Evolutionary conservation across 2,888 invertebrate genomes (phyloP), one percentile per base, ranked within the genome.

Genomic region (Drosophila dives): DNA sequence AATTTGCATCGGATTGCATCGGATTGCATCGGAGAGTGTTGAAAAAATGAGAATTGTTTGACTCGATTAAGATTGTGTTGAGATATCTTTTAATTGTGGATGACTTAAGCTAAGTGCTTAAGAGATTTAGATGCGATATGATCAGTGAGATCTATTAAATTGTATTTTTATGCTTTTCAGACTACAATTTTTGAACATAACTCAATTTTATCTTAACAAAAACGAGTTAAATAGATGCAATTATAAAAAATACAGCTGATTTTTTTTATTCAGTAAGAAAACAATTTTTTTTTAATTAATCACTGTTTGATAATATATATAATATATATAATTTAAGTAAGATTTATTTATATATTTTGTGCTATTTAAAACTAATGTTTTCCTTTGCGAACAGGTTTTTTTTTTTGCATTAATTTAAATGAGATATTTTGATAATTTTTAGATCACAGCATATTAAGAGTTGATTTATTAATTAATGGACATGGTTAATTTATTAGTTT

Each of bases 81-180:
- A 68, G 53, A 49, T 69, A 68, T 69, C 51, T 17, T 11, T 38
- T 51, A 20, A 53, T 60, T 56, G 56, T 6, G 38, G 2, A 40
- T 29, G 23, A 36, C 54, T 36, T 54, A 11, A 36, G 2, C 10
- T 36, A 26, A 36, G 3, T 17, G 38, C 3, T 4, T 8, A 8
- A 2, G 8, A 20, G 15, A 42, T 32, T 32, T 12, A 11, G 3
- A 32, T 32, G 1, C 29, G 17, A 32, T 50, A 23, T n/a, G 3
- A n/a, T 56, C 15, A 32, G 20, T 20, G 3, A 32, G 3, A 20
- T 15, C 3, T 15, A 6, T 10, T 42, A 2, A 42, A 42, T 6
- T 45, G 20, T 3, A 20, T 0, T 4, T 40, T 7, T 29, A 38
- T 26, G 23, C 7, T n/a, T n/a, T 36, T 23, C 6, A 34, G 5